Conservation (phyloP, 2,888 invertebrate genomes). For the Himalopsyche tibetana region DNA sequence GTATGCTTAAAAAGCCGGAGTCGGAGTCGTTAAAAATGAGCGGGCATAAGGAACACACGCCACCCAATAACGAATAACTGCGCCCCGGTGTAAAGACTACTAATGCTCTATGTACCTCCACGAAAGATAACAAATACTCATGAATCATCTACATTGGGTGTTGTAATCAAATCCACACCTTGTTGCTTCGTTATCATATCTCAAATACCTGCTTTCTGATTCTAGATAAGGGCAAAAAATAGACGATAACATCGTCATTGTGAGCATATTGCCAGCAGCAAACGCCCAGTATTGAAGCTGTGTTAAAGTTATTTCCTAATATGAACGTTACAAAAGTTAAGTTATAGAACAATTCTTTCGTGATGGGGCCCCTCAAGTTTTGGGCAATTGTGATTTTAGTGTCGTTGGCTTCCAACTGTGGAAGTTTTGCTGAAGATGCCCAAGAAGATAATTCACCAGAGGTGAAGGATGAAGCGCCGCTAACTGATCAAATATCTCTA, state of each 20-base stretch:
- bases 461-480: background rate
- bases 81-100: too few species aligned
- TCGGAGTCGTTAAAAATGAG: too few species aligned
- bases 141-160: slow-evolving; percentile 54
- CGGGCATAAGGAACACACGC: too few species aligned
- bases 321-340: background rate
- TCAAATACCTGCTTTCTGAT: slow-evolving; percentile 56
- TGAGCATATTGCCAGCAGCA: background rate
- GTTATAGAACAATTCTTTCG: background rate
- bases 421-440: slow-evolving; percentile 1
- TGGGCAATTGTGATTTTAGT: background rate
- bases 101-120: background rate
- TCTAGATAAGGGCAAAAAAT: slow-evolving; percentile 36
- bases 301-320: background rate
- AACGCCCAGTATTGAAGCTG: background rate
- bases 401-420: background rate
- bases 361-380: slow-evolving; percentile 23
- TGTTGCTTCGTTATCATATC: slow-evolving; percentile 55
- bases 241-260: background rate
- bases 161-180: slow-evolving; percentile 56
- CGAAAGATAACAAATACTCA: slow-evolving; percentile 51
- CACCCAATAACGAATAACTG: too few species aligned
- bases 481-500: background rate
- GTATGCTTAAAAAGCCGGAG: too few species aligned
- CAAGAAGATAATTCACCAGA: background rate